Conservation (phyloP, 2,113 vertebrate species). For the Sinocyclocheilus anophthalmus region DNA sequence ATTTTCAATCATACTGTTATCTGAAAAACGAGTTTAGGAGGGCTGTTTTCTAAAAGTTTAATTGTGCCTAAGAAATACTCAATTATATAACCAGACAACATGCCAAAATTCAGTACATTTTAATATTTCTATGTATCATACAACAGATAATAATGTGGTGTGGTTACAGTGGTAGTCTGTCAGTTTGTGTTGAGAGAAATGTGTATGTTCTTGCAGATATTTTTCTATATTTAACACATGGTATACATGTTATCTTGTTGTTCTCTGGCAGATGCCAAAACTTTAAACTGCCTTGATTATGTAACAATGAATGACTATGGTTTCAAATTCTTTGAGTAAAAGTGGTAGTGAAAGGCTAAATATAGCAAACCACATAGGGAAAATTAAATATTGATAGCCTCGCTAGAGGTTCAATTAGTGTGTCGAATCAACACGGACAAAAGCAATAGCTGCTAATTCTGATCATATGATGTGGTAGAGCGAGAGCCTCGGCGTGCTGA, state of each 20-base stretch:
- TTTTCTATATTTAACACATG: neutral
- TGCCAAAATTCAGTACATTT: neutral
- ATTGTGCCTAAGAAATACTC: neutral
- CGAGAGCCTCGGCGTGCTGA: neutral
- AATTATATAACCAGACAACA: too few relatives aligned
- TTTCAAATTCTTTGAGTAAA: constrained; percentile 6
- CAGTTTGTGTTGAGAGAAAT: constrained; percentile 1
- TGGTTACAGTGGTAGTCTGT: neutral
- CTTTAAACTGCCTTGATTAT: neutral
- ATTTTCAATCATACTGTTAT: too few relatives aligned
- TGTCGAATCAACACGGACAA: constrained; percentile 47
- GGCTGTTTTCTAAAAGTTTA: neutral
- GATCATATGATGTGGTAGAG: constrained; percentile 18
- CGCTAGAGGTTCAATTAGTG: constrained; percentile 10
- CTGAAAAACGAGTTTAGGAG: neutral
- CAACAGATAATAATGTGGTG: neutral
- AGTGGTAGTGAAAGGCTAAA: constrained; percentile 25
- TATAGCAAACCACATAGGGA: constrained; percentile 32
- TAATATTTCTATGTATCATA: neutral
- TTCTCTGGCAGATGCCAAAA: neutral
- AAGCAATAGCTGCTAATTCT: constrained; percentile 19
- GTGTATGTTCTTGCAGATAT: neutral
- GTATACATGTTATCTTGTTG: neutral
- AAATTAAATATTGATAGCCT: neutral
- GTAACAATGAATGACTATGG: constrained; percentile 16